Evolutionary conservation across 2,113 vertebrate species (phyloP), one percentile per base, ranked within the genome.

Genomic region (Anseranas semipalmata): DNA sequence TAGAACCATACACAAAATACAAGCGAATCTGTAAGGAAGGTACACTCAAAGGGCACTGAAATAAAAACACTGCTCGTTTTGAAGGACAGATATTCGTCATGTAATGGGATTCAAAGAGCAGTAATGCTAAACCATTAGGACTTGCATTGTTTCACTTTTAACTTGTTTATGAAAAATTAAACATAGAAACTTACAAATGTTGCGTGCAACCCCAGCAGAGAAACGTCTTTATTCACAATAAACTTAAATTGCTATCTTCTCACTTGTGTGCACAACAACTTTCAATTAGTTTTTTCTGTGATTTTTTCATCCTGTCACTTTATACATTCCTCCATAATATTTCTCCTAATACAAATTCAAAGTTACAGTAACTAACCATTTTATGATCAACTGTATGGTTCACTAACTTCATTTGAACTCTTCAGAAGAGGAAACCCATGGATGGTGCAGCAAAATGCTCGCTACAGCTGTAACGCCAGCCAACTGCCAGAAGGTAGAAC

Each of bases 151-250:
- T 89, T 87, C 70, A 56, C 13, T 9, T 28, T 9, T 32, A 70
- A 85, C 82, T 63, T 48, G 25, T 53, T 95, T 55, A n/a, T 37
- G 73, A 96, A 92, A 93, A 63, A 28, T 16, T 37, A 32, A 75
- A 75, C n/a, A 39, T 1, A 56, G 46, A 67, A 94, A 82, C 0
- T 0, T 35, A 73, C 37, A 60, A 66, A 60, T 62, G 35, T 22
- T 35, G 55, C 48, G 70, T 53, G 76, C 70, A 87, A 71, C 53
- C 93, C 75, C 81, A 77, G 77, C 84, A 82, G 41, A 87, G 27
- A 88, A 91, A 50, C 65, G 60, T 68, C 74, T 63, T 72, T 89
- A 89, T 46, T 60, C 1, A 1, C 19, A 83, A 62, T 7, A 59
- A 48, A 24, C 45, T 66, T 16, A 30, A 32, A 65, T 25, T 35